These are phyloP conservation scores for Acanthosepion lycidas DNA, from an alignment of 2,888 invertebrate species.

Conservation along the genomic window DNA sequence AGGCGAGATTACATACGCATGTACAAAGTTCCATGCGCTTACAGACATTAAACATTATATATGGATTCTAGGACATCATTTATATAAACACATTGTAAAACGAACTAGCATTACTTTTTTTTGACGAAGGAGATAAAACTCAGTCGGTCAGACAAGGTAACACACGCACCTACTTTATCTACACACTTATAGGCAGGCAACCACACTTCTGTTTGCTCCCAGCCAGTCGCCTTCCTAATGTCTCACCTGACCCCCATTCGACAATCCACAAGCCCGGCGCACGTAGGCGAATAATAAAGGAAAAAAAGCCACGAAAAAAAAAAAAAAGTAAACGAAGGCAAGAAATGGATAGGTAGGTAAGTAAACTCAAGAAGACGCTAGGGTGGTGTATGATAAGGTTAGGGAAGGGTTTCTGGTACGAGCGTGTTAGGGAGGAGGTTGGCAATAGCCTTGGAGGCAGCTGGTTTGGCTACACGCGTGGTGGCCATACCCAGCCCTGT, in stretches of 20 bases:
- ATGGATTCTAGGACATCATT: background rate
- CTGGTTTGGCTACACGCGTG: conserved; percentile 33
- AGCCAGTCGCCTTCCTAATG: background rate
- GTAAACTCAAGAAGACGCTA: background rate
- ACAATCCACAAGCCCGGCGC: background rate
- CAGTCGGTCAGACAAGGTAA: background rate
- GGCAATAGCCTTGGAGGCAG: background rate
- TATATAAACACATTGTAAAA: background rate
- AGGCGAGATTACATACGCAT: no score
- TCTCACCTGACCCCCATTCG: conserved; percentile 33
- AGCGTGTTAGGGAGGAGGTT: background rate
- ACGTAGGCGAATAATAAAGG: background rate
- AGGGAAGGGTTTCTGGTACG: background rate
- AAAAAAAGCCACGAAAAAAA: background rate
- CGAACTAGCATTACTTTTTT: background rate
- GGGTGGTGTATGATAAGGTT: background rate
- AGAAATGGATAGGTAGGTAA: background rate
- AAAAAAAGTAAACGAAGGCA: background rate
- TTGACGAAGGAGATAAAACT: background rate
- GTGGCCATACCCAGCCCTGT: background rate
- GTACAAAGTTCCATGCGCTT: no score
- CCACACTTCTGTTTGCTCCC: background rate
- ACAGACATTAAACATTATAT: background rate
- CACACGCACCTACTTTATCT: background rate
- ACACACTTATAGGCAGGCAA: background rate